Evolutionary conservation across 2,797 vertebrate species (phyloP), one percentile per base, ranked within the genome.

Genomic region (Acanthurus tractus): DNA sequence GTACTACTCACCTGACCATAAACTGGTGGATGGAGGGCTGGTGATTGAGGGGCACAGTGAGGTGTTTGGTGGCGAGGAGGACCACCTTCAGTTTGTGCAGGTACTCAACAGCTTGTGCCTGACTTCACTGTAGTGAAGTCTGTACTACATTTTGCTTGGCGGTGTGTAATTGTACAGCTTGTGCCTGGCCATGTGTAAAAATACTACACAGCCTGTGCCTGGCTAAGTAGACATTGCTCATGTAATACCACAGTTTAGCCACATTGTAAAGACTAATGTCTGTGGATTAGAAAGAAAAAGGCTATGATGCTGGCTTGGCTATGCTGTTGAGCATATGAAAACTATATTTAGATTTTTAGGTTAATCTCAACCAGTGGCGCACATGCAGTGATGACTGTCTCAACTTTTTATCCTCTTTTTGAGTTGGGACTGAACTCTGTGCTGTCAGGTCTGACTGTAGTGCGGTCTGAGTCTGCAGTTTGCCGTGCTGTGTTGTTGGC

Each of bases 1-100:
- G 96, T 99, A 99, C 97, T 99, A 99, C 96, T 99, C 98, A 95
- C 97, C 97, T 93, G 97, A 99, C 96, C 97, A 99, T 96, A 99
- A 98, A 96, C 97, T 99, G 96, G 96, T 99, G 96, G 97, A 99
- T 96, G 97, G 97, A 94, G 96, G 96, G 96, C 96, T 97, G 95
- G 95, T 98, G 97, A 92, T 93, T 91, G 97, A 98, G 93, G 97
- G 96, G 95, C 97, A 98, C 95, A 95, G 94, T 97, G 98, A 99
- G 96, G 96, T 98, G 96, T 99, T 98, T 97, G 96, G 96, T 96
- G 96, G 95, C 95, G 97, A 99, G 94, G 98, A 99, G 96, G 98
- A 99, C 96, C 97, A 98, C 97, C 96, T 98, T 95, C 98, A 99
- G 96, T 99, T 99, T 97, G 97, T 99, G 95, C 98, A 99, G 98